phyloP scores from a whole-genome alignment of 2,113 vertebrate genomes.

The Bos taurus region ARS-UCD2.0 NC_037337.1:84339501-84340000 shows the following conservation, averaged over 20 bases:
- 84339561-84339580: neutral
- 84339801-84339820: neutral
- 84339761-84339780: neutral
- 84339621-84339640: rapidly evolving
- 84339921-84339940: neutral
- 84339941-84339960: neutral
- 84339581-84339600: neutral
- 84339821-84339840: neutral
- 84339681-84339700: neutral
- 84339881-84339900: neutral
- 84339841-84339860: neutral
- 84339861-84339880: neutral
- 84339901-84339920: neutral
- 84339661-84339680: neutral
- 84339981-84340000: neutral
- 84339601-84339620: neutral
- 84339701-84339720: neutral
- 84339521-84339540: neutral
- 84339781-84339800: neutral
- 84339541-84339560: neutral
- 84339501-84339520: neutral
- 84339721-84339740: neutral
- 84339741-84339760: neutral
- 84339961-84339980: neutral
- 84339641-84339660: neutral